Conservation (phyloP, 2,797 vertebrate genomes). For the Sternarchorhynchus goeldii region DNA sequence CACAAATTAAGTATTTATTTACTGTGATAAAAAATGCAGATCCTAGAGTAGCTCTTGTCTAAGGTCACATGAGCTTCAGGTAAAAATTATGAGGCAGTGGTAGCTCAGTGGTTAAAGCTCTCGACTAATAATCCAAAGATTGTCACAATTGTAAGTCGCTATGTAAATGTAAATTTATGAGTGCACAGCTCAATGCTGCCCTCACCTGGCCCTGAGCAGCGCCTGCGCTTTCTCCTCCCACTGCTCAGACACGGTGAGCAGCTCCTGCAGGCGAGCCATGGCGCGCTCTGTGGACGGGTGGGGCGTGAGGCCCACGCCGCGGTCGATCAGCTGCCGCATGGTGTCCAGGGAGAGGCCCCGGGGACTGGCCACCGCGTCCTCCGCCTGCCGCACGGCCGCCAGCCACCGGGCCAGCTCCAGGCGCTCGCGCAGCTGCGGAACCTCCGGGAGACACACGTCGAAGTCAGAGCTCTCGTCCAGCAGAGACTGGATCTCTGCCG, state of each 20-base stretch:
- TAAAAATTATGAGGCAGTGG: no score
- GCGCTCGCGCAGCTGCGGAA: slow-evolving; percentile 78
- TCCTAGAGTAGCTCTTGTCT: neutral
- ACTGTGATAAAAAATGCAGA: neutral
- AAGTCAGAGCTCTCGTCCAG: slow-evolving; percentile 90
- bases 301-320: slow-evolving; percentile 86
- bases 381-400: slow-evolving; percentile 82
- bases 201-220: slow-evolving; percentile 91
- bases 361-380: slow-evolving; percentile 65
- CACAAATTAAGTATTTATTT: neutral
- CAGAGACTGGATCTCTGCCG: slow-evolving; percentile 82
- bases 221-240: slow-evolving; percentile 93
- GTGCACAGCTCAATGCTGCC: slow-evolving; percentile 16
- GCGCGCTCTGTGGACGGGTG: slow-evolving; percentile 88
- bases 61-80: neutral
- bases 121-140: no score
- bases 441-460: slow-evolving; percentile 88
- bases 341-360: slow-evolving; percentile 80
- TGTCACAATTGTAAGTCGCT: no score
- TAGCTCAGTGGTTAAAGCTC: no score
- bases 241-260: slow-evolving; percentile 91
- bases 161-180: neutral
- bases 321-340: slow-evolving; percentile 94
- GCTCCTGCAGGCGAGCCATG: slow-evolving; percentile 93
- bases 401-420: slow-evolving; percentile 93